A percentile compares a stretch with the other conserved stretches of the same genome.
Evolutionary conservation across 2,888 invertebrate genomes (phyloP).

Genomic region (Eledona agricola): DNA sequence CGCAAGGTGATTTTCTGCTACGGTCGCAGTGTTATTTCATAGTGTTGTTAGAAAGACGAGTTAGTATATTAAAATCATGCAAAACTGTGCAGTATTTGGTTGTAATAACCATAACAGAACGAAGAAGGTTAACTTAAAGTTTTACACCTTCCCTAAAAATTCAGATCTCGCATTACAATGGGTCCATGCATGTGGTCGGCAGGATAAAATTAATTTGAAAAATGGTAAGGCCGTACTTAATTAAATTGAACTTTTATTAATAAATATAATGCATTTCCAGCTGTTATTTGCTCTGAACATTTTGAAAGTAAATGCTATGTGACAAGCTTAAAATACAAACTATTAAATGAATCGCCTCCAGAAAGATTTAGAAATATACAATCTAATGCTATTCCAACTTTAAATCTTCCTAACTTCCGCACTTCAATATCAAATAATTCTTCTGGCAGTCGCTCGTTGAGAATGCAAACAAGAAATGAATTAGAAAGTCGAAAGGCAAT

Average conservation of each 20-base stretch:
- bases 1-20: not conserved
- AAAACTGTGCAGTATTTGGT: conserved; percentile 3
- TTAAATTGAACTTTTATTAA: too few relatives aligned
- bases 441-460: not conserved
- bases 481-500: conserved; percentile 1
- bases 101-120: not conserved
- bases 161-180: not conserved
- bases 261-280: too few relatives aligned
- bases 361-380: not conserved
- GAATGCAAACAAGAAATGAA: not conserved
- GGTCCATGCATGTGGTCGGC: not conserved
- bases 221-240: conserved; percentile 2
- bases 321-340: not conserved
- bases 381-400: conserved; percentile 1
- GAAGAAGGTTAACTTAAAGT: not conserved
- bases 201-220: conserved; percentile 2
- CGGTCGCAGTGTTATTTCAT: not conserved
- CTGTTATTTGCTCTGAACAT: not conserved
- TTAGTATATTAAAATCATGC: not conserved
- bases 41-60: not conserved
- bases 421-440: not conserved
- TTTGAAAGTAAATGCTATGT: conserved; percentile 1
- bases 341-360: not conserved
- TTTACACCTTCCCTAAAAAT: conserved; percentile 1
- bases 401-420: not conserved